Percentiles rank a stretch among this genome's conserved stretches.
Evolutionary conservation across 2,888 invertebrate species (phyloP).

Genomic region (Drosophila neutralis): DNA sequence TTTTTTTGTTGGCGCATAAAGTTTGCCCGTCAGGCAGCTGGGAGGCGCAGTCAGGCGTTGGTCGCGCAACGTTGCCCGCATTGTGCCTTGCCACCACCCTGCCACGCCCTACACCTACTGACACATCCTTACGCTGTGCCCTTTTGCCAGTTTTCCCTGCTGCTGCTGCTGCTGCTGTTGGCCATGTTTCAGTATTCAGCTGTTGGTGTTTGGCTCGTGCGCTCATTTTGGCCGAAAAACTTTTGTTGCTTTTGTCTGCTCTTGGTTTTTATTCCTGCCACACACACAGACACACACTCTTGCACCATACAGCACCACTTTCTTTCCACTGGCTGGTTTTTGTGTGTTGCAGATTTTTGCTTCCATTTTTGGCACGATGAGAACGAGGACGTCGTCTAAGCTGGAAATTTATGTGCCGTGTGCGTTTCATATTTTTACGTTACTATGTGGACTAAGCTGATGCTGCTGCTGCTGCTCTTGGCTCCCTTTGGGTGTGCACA

Average conservation of each 20-base stretch:
- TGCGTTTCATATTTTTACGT: constrained; percentile 75
- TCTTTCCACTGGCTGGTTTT: constrained; percentile 40
- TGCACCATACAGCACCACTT: constrained; percentile 1
- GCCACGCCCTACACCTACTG: not conserved
- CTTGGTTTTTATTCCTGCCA: constrained; percentile 54
- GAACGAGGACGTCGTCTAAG: constrained; percentile 58
- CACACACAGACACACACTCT: constrained; percentile 37
- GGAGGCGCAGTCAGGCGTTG: constrained; percentile 36
- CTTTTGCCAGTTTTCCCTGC: not conserved
- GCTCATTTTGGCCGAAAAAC: constrained; percentile 40
- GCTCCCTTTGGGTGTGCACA: constrained; percentile 26
- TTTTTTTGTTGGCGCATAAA: constrained; percentile 47
- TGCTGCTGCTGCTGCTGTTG: constrained; percentile 2
- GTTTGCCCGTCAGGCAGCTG: constrained; percentile 48
- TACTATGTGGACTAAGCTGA: constrained; percentile 61
- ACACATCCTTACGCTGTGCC: not conserved
- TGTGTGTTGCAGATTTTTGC: constrained; percentile 52
- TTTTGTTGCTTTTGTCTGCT: constrained; percentile 69
- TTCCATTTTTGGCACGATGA: constrained; percentile 48
- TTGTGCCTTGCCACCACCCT: constrained; percentile 54
- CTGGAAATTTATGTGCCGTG: constrained; percentile 76
- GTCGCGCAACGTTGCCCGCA: constrained; percentile 74
- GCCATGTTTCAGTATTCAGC: constrained; percentile 43
- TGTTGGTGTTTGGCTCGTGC: constrained; percentile 65
- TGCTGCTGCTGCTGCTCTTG: constrained; percentile 36